phyloP scores from a whole-genome alignment of 2,113 vertebrate genomes.

The Apeltes quadracus region DNA sequence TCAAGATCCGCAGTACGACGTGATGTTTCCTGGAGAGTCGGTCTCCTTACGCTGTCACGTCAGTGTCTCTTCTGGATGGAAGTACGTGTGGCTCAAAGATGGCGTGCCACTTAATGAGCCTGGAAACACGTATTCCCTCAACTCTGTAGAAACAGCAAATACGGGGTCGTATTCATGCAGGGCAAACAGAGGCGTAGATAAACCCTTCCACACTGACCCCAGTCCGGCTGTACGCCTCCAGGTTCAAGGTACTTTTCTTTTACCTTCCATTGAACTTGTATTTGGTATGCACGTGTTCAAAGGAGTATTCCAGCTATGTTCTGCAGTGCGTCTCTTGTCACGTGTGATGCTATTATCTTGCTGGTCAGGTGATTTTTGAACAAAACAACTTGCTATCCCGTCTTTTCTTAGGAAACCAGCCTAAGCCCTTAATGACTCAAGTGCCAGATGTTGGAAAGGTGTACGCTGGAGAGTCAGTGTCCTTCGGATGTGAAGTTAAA shows the following conservation, averaged over 20 bases:
- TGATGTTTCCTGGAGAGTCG: constrained; percentile 43
- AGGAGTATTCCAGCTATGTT: background rate
- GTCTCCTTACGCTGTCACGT: constrained; percentile 43
- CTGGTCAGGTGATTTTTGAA: background rate
- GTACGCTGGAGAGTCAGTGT: constrained; percentile 41
- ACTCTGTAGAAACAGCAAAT: fast-evolving
- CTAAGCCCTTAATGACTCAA: constrained; percentile 31
- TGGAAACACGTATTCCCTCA: fast-evolving
- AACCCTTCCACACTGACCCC: fast-evolving
- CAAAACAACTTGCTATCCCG: background rate
- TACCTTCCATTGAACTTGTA: background rate
- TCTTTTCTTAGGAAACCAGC: constrained; percentile 14
- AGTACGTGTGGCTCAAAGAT: constrained; percentile 34
- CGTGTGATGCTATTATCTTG: background rate
- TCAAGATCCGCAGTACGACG: constrained; percentile 14
- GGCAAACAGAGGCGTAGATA: constrained; percentile 29
- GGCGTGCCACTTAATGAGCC: fast-evolving
- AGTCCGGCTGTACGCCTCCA: background rate
- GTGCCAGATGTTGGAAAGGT: constrained; percentile 17
- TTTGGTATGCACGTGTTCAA: background rate
- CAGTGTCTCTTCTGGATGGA: constrained; percentile 41
- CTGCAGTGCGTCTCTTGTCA: background rate
- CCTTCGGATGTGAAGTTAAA: constrained; percentile 26
- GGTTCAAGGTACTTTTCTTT: background rate
- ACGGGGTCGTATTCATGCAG: constrained; percentile 4